Conservation (phyloP, 2,797 vertebrate genomes). For the Phataginus tetradactyla region DNA sequence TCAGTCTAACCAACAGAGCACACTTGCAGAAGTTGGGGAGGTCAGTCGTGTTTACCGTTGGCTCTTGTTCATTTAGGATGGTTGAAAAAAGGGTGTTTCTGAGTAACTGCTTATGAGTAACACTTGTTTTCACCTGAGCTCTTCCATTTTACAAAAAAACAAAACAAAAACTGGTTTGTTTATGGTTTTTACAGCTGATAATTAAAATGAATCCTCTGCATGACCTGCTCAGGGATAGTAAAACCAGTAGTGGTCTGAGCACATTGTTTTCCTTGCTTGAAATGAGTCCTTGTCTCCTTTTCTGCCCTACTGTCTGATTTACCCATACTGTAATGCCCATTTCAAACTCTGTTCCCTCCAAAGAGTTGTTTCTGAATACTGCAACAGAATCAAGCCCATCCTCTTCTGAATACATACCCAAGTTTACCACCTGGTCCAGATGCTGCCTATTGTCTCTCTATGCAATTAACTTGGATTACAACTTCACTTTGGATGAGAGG, state of each 20-base stretch:
- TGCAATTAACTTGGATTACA: not conserved
- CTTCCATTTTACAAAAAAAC: not conserved
- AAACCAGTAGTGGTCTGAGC: not conserved
- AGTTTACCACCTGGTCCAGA: not conserved
- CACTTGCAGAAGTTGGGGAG: not conserved
- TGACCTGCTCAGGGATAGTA: not conserved
- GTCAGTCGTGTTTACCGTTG: not conserved
- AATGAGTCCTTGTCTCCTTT: not conserved
- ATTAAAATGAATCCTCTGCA: not conserved
- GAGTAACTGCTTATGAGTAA: not conserved
- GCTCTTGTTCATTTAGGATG: slow-evolving; percentile 1
- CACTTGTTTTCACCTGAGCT: not conserved
- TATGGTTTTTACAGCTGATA: not conserved
- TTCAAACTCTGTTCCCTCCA: not conserved
- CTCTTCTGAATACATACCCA: not conserved
- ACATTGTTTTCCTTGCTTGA: not conserved
- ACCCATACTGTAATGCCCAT: not conserved
- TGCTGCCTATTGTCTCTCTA: not conserved
- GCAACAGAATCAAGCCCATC: not conserved
- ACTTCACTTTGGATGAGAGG: not conserved
- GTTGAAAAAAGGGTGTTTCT: not conserved
- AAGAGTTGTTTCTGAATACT: not conserved
- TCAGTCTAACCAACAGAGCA: not conserved
- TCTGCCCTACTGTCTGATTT: not conserved
- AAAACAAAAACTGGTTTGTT: not conserved